A percentile compares a stretch with the other conserved stretches of the same genome.
phyloP scores from a whole-genome alignment of 2,797 vertebrate genomes.

The Coccyzus lansbergi region DNA sequence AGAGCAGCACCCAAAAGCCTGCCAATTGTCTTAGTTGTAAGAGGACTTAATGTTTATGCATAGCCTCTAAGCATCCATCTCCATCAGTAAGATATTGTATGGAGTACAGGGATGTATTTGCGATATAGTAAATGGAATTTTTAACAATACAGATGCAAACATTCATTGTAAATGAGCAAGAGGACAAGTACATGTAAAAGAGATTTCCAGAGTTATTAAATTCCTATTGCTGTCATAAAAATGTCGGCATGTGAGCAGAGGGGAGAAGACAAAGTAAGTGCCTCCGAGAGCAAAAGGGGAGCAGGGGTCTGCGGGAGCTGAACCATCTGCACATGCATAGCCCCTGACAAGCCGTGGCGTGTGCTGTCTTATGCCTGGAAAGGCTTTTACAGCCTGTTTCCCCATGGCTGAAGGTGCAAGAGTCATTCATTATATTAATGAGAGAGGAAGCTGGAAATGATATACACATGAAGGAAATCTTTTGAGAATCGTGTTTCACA shows the following conservation, averaged over 20 bases:
- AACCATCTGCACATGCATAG: fast-evolving
- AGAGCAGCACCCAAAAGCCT: neutral
- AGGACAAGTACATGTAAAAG: neutral
- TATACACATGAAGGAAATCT: neutral
- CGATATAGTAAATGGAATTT: neutral
- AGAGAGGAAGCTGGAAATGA: neutral
- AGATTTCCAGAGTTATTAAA: neutral
- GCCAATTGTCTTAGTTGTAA: neutral
- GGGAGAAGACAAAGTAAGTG: neutral
- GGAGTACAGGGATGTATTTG: neutral
- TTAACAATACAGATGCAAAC: neutral
- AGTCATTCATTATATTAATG: neutral
- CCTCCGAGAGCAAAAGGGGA: neutral
- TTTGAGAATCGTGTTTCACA: neutral
- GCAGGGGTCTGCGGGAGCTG: neutral
- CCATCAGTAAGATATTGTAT: neutral
- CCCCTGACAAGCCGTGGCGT: neutral
- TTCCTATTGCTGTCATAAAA: neutral
- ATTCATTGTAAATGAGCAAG: neutral
- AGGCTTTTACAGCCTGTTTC: neutral
- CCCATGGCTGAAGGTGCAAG: neutral
- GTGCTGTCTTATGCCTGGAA: neutral
- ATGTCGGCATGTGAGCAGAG: neutral
- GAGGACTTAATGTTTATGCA: neutral
- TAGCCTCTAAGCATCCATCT: neutral